Percentiles rank a stretch among this genome's conserved stretches.
Evolutionary conservation across 2,797 vertebrate species (phyloP).

Genomic region (Cephalopachus bancanus): DNA sequence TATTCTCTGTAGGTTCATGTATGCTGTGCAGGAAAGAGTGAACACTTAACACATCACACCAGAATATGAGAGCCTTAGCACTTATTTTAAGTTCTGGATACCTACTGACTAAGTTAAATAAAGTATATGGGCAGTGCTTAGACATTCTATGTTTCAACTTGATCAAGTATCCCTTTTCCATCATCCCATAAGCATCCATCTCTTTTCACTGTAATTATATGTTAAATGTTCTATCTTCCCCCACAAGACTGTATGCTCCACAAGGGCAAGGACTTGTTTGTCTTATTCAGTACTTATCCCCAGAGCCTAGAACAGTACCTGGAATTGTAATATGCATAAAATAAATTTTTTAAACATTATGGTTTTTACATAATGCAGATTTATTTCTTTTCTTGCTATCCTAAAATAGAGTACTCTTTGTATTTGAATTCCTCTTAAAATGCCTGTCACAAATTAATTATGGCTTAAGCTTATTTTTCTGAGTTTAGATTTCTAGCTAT

Average conservation of each 20-base stretch:
- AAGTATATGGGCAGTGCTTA: not conserved
- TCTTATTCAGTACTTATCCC: not conserved
- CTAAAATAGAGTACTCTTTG: slow-evolving; percentile 7
- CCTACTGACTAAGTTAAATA: slow-evolving; percentile 7
- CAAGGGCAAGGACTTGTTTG: not conserved
- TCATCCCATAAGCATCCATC: not conserved
- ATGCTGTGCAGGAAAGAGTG: not conserved
- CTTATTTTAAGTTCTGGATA: not conserved
- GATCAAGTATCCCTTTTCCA: not conserved
- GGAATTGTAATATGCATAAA: not conserved
- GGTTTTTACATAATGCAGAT: not conserved
- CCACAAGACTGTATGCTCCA: not conserved
- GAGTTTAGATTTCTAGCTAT: not conserved
- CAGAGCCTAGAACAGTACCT: not conserved
- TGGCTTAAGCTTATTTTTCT: not conserved
- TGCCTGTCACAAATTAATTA: not conserved
- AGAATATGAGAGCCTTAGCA: not conserved
- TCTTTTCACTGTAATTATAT: not conserved
- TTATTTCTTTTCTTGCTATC: not conserved
- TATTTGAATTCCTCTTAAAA: slow-evolving; percentile 44
- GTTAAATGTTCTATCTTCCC: slow-evolving; percentile 13
- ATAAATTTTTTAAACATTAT: not conserved
- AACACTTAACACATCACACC: not conserved
- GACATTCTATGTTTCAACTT: not conserved
- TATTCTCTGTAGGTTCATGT: not conserved